Base-by-base conservation (phyloP, 2,797 vertebrate species). In the Nyctibius grandis region DNA sequence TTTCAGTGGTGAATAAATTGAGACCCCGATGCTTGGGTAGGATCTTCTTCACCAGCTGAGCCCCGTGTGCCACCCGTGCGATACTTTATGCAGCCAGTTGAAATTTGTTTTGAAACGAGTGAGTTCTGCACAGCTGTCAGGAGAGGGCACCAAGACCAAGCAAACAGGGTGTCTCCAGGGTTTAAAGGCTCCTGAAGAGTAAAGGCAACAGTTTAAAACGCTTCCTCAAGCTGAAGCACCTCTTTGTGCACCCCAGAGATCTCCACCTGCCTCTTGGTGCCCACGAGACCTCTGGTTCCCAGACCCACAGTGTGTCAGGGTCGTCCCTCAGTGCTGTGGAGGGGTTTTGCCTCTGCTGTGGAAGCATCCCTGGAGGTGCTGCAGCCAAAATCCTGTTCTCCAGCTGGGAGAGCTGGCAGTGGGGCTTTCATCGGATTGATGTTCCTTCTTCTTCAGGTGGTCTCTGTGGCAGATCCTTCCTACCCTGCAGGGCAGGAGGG, bases 131-230 rank as follows among this genome's bases (percentile, higher is more conserved):
- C 12, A 8, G 18, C 45, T 64, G 89, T 78, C 95, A 61, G 87
- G 50, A 95, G 96, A 89, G 91, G 95, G 91, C 96, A 94, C 74
- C 76, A 81, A 36, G 64, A 60, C 51, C 47, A 48, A 70, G 81
- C 45, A 22, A 40, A 80, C 20, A 19, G 34, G 5, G 11, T 4
- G 45, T 15, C 47, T 63, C 50, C 12, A 0, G 36, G 22, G 21
- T 5, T 74, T 80, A 68, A 21, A 69, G 60, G 40, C 36, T 38
- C 33, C 28, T 60, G 20, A 38, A 65, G 33, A 15, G 34, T 7
- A 9, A 26, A 31, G 64, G 40, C 42, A 33, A 22, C 3, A 28
- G 51, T 50, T 56, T 38, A 64, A 60, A 60, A 34, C 3, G 4
- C 29, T 53, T 60, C 25, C 25, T 34, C 15, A 5, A 33, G 19